Conservation (phyloP, 2,888 invertebrate genomes). For the Eupithecia centaureata region DNA sequence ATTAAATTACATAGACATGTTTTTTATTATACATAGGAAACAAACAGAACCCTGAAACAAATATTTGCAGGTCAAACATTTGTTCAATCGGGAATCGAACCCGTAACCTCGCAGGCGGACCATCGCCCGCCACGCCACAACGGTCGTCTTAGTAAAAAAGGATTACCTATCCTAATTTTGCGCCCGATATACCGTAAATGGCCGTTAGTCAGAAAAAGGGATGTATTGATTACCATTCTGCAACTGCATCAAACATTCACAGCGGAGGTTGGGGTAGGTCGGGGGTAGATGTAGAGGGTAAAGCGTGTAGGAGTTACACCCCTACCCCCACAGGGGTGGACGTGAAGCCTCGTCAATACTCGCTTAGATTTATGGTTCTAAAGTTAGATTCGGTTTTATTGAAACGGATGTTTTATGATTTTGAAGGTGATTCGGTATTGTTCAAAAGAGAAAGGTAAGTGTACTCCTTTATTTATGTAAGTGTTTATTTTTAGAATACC, state of each 20-base stretch:
- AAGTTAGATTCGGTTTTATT: not conserved
- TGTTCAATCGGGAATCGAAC: no score
- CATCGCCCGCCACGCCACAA: no score
- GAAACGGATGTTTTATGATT: not conserved
- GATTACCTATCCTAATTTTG: no score
- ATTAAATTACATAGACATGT: no score
- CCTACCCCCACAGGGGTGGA: not conserved
- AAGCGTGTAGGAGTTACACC: not conserved
- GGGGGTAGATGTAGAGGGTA: not conserved
- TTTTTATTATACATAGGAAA: no score
- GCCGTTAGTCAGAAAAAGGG: not conserved
- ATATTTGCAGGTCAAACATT: no score
- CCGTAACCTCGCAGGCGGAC: no score
- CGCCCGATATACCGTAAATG: no score
- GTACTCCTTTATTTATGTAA: no score
- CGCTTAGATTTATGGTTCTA: not conserved
- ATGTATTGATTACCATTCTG: constrained; percentile 6
- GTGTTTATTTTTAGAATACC: not conserved
- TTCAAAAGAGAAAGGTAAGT: not conserved
- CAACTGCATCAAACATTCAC: constrained; percentile 6
- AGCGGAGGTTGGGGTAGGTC: constrained; percentile 24
- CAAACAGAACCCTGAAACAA: no score
- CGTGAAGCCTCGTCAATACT: not conserved
- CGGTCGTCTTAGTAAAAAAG: no score
- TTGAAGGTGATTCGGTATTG: not conserved